Percentiles rank a stretch among this genome's conserved stretches.
These are phyloP conservation scores for Drosophila meridiana DNA, from an alignment of 2,888 invertebrate genomes.

Conservation along the genomic window DNA sequence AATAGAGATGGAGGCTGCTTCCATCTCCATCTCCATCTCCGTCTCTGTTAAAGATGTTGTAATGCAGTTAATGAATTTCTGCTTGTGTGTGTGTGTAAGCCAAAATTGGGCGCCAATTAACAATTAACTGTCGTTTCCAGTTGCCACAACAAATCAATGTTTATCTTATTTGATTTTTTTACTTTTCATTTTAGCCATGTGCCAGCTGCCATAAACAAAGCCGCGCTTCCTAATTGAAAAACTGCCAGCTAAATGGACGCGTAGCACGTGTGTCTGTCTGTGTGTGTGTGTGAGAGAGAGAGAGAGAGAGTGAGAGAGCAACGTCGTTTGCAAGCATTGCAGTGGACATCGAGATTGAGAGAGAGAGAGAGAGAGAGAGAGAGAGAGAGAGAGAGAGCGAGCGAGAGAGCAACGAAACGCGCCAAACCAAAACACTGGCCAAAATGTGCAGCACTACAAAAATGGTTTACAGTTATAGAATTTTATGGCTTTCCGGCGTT, in stretches of 20 bases:
- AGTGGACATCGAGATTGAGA: conserved; percentile 28
- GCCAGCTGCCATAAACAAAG: conserved; percentile 71
- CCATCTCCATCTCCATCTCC: background rate
- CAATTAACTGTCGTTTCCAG: conserved; percentile 42
- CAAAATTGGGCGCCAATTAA: conserved; percentile 49
- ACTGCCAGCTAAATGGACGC: conserved; percentile 69
- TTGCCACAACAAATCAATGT: conserved; percentile 48
- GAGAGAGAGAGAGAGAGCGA: background rate
- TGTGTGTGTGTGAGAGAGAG: conserved; percentile 23
- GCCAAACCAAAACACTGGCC: conserved; percentile 51
- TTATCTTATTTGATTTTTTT: conserved; percentile 22
- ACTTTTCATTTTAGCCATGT: conserved; percentile 65
- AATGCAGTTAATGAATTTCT: conserved; percentile 55
- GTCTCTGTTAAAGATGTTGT: conserved; percentile 45
- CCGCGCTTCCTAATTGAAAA: conserved; percentile 77
- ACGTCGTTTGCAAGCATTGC: conserved; percentile 29
- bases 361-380: too few relatives aligned
- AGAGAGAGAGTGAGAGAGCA: conserved; percentile 37
- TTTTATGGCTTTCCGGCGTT: conserved; percentile 84
- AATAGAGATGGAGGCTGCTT: conserved; percentile 22
- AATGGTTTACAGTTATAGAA: conserved; percentile 84
- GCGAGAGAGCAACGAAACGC: conserved; percentile 20
- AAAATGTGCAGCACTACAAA: conserved; percentile 80
- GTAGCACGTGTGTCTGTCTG: conserved; percentile 53
- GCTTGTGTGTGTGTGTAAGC: conserved; percentile 14